Base-by-base conservation (phyloP, 2,888 invertebrate species). In the Melitaea athalia region DNA sequence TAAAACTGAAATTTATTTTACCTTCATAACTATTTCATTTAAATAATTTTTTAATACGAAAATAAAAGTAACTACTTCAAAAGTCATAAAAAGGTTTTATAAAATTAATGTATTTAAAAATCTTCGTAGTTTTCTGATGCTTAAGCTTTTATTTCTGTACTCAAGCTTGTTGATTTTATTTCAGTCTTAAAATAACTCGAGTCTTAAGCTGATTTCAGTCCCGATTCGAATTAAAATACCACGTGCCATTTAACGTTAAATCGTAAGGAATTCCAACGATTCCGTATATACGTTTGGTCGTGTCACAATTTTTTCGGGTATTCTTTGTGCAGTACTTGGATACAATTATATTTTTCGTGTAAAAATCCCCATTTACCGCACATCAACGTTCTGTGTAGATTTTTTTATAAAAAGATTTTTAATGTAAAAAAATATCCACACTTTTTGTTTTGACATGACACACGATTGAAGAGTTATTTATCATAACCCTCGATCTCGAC, bases 241-340 rank as follows among this genome's bases (percentile, higher is more conserved):
- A 38, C 14, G 64, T 47, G 33, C 31, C 31, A 38, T 64, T 49
- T 11, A 38, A 33, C 10, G 57, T 33, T n/a, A 33, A 57, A 47
- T 64, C 33, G 55, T 57, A 38, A 57, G 57, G 57, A 64, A 64
- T 47, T 33, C 57, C 57, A 7, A 15, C 45, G 31, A 47, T 64
- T 38, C 57, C 57, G 47, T 33, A 33, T 47, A 57, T 33, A 24
- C 42, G 12, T 31, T 24, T 8, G 42, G 15, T 64, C 17, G 57
- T 57, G 57, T 33, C 15, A 64, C 11, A 52, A 24, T 52, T 31
- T 15, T 52, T 31, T 12, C 10, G 52, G 24, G 12, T 12, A 11
- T 0, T 4, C 5, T 52, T 52, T 52, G 17, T 52, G 10, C 2
- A 8, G 10, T 17, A 17, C 49, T 49, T 45, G 45, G 4, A 45